Conservation (phyloP, 2,888 invertebrate species). For the Rhodophaea formosa region DNA sequence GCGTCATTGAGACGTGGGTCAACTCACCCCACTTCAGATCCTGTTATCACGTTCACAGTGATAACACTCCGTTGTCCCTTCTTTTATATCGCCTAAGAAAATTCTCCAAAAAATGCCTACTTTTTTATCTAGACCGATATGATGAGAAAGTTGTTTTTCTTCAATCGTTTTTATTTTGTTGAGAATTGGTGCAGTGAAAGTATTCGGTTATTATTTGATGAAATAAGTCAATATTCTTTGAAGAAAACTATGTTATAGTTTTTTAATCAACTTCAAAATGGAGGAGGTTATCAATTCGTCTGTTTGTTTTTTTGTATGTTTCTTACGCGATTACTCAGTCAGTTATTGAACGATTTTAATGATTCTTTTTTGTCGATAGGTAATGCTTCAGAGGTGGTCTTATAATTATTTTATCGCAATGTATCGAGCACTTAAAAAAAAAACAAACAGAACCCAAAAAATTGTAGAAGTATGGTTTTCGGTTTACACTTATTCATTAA, state of each 20-base stretch:
- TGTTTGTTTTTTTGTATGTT: no score
- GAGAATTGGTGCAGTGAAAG: neutral
- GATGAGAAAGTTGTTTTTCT: neutral
- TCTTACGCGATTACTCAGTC: no score
- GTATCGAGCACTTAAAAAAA: no score
- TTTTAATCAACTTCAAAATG: no score
- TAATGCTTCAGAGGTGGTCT: no score
- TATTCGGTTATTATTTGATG: neutral
- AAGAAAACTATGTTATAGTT: neutral
- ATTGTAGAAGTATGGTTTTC: no score
- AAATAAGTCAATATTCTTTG: neutral
- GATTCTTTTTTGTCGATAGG: no score
- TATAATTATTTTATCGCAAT: no score
- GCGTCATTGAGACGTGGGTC: neutral
- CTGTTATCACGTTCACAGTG: neutral
- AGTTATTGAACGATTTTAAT: no score
- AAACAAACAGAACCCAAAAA: no score
- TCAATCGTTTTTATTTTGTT: neutral
- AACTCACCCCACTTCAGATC: neutral
- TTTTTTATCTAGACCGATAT: neutral
- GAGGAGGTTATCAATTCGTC: no score
- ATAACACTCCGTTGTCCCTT: neutral
- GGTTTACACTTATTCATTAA: no score
- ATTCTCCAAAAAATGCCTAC: neutral
- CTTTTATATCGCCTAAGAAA: constrained; percentile 1